Evolutionary conservation across 2,888 invertebrate species (phyloP).

Genomic region (Chrysomela aeneicollis): DNA sequence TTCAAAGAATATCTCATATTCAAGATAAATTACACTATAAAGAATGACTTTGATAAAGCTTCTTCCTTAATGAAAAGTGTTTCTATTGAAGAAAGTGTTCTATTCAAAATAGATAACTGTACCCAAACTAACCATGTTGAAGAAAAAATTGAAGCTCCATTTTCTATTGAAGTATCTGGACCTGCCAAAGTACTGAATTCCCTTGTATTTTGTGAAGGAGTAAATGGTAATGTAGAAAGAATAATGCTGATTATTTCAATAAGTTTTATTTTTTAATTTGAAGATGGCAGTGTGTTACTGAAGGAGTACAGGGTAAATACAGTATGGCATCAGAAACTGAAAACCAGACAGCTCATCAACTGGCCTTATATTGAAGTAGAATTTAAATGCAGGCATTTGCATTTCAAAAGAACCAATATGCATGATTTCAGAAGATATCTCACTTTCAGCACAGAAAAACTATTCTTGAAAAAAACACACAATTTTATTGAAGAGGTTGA

Average conservation of each 20-base stretch:
- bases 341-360: slow-evolving; percentile 32
- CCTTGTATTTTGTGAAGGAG: slow-evolving; percentile 33
- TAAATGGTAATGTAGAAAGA: slow-evolving; percentile 24
- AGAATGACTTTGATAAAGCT: slow-evolving; percentile 35
- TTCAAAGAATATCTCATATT: slow-evolving; percentile 36
- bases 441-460: slow-evolving; percentile 33
- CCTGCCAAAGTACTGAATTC: slow-evolving; percentile 35
- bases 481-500: slow-evolving; percentile 33
- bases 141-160: slow-evolving; percentile 31
- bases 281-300: slow-evolving; percentile 29
- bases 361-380: slow-evolving; percentile 36
- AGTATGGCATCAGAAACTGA: slow-evolving; percentile 22
- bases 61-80: slow-evolving; percentile 16
- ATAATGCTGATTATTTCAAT: background rate
- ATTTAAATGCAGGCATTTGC: slow-evolving; percentile 31
- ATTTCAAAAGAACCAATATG: slow-evolving; percentile 34
- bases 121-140: slow-evolving; percentile 27
- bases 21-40: slow-evolving; percentile 34
- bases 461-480: slow-evolving; percentile 30
- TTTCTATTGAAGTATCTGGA: slow-evolving; percentile 28
- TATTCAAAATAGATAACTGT: slow-evolving; percentile 29
- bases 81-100: slow-evolving; percentile 22
- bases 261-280: slow-evolving; percentile 11
- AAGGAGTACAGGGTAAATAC: slow-evolving; percentile 31
- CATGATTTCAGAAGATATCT: slow-evolving; percentile 33